Evolutionary conservation across 2,888 invertebrate genomes (phyloP).

Genomic region (Mesochorus sp.): DNA sequence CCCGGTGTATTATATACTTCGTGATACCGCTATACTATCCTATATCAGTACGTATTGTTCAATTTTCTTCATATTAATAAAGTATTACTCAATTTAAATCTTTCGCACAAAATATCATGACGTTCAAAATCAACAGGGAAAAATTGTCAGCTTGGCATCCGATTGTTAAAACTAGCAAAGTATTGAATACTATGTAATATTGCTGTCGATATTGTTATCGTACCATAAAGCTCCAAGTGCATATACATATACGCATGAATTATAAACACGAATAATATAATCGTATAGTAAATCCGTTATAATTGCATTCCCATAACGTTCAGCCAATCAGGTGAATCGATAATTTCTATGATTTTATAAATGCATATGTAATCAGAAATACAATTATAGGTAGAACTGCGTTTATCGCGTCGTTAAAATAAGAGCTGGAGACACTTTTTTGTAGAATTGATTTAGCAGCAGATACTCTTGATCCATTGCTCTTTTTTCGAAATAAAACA

Average conservation of each 20-base stretch:
- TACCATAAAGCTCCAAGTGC: too few species aligned
- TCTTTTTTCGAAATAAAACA: neutral
- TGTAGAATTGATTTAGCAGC: neutral
- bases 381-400: neutral
- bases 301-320: too few species aligned
- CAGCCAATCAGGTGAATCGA: too few species aligned
- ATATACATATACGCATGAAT: too few species aligned
- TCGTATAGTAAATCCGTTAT: too few species aligned
- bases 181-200: neutral
- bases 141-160: neutral
- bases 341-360: neutral
- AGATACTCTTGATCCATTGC: neutral
- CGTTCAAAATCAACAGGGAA: neutral
- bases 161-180: neutral
- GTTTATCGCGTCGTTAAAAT: neutral
- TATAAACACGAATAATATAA: too few species aligned
- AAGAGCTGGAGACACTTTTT: neutral
- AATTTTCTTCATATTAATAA: slow-evolving; percentile 18
- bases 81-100: neutral
- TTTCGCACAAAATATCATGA: neutral
- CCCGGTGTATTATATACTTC: neutral
- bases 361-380: neutral
- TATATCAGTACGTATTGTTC: neutral
- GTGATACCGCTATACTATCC: neutral
- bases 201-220: too few species aligned